Evolutionary conservation across 2,888 invertebrate genomes (phyloP), one percentile per base, ranked within the genome.

Genomic region (Nemotelus pantherinus): DNA sequence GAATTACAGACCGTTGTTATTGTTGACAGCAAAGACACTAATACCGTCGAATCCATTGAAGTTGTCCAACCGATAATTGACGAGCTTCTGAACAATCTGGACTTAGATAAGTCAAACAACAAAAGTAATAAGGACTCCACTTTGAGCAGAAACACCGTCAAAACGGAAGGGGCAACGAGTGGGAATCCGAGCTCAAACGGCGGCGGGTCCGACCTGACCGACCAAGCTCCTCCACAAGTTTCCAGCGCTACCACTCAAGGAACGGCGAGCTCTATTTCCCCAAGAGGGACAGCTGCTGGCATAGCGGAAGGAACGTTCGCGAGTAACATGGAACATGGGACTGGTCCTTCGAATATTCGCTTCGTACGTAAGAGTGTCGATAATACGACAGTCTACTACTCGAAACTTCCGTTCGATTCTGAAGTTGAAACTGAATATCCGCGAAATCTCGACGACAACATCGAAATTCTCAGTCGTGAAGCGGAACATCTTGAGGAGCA

Each of bases 381-480:
- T 47, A 60, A 75, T 65, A 79, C 70, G 48, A 78, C 76, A 48
- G 77, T 78, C 10, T 48, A 79, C 45, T 80, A 80, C 60, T 75
- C 80, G 6, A 79, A 80, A 57, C 58, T 78, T 48, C 79, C 81
- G 3, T 81, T 81, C 39, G 82, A 82, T 63, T 78, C 79, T 39
- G 81, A 81, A 64, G 78, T 81, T 50, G 87, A 87, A 81, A 87
- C 87, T 3, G 87, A 87, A 80, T 87, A 87, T 79, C 87, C 87
- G 3, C 84, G 87, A 25, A 87, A 87, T 80, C 85, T 87, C 76
- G 87, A 87, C 81, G 87, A 86, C 79, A 87, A 87, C 79, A 87
- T 87, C 81, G 87, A 87, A 78, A 85, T 87, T 81, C 77, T 87
- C 50, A 86, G 87, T 41, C 86, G 87, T 3, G 87, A 87, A 79